Evolutionary conservation across 1,140 invertebrate genomes (phyloP), one percentile per base, ranked within the genome.

Genomic region (Uloborus diversus): DNA sequence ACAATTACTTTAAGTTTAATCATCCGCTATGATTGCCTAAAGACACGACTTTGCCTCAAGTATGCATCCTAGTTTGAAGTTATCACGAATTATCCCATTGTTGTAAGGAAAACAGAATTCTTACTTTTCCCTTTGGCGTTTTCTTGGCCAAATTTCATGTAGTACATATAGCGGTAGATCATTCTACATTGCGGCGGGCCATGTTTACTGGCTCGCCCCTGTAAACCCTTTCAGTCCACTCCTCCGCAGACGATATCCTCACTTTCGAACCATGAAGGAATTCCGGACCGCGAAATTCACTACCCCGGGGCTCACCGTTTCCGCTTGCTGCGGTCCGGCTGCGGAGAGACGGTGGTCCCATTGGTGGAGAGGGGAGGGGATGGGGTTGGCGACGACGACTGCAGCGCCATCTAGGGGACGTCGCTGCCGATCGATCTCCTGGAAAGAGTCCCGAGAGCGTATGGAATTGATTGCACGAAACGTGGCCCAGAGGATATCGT

Each of bases 131-230:
- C 53, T 73, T 71, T 79, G 51, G 53, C 11, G 68, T 70, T 71
- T 56, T 71, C 68, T 71, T 80, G 66, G 32, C 79, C 61, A 35
- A 68, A 71, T 73, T 73, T 80, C 79, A 80, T 73, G 42, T 80
- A 80, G 65, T 71, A 80, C 79, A 80, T 80, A 49, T 80, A 80
- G 53, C 79, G 64, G 68, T 80, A 80, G 68, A 80, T 80, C 79
- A 80, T 80, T 51, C 68, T 66, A 49, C 73, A 78, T 73, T 14
- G 57, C 42, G 61, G 47, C 73, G 73, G 73, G 73, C 73, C 73
- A 78, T 78, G 73, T 13, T 32, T 57, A 9, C 14, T 28, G 53
- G 73, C 61, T 78, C 73, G 42, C 53, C 32, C 49, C 37, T 51
- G 49, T 42, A 78, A 47, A 32, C 61, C 57, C 56, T 51, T 14